These are phyloP conservation scores for Chrysotoxum bicinctum DNA, from an alignment of 2,888 invertebrate species.

Conservation along the genomic window DNA sequence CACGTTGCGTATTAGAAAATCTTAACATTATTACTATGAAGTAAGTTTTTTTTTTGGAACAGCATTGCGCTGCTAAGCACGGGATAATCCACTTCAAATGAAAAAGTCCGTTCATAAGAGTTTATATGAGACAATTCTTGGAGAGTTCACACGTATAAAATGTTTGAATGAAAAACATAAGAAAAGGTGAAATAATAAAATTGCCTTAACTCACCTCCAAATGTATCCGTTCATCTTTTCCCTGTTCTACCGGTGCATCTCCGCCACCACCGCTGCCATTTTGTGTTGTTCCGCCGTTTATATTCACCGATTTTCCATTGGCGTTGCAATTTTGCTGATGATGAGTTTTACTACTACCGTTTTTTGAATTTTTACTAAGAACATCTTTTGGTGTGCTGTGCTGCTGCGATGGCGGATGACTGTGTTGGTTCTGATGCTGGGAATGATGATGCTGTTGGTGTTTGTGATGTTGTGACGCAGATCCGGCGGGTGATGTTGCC, in stretches of 20 bases:
- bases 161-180: no score
- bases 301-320: conserved; percentile 52
- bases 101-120: no score
- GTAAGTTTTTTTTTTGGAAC: no score
- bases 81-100: no score
- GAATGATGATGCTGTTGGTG: conserved; percentile 64
- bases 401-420: conserved; percentile 25
- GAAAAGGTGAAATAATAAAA: neutral
- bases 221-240: conserved; percentile 79
- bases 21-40: no score
- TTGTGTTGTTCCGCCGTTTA: conserved; percentile 74
- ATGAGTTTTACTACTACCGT: conserved; percentile 59
- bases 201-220: conserved; percentile 79
- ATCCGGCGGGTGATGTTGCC: conserved; percentile 76
- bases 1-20: no score
- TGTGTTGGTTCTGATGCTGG: conserved; percentile 41
- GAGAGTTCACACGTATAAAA: no score
- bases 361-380: conserved; percentile 71
- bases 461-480: conserved; percentile 72
- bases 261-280: conserved; percentile 61
- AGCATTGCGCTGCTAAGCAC: no score
- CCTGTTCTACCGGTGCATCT: conserved; percentile 72
- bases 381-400: conserved; percentile 72
- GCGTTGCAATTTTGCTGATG: conserved; percentile 67
- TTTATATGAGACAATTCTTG: no score